A percentile compares a stretch with the other conserved stretches of the same genome.
phyloP scores from a whole-genome alignment of 2,797 vertebrate genomes.

The Garrulus glandarius region DNA sequence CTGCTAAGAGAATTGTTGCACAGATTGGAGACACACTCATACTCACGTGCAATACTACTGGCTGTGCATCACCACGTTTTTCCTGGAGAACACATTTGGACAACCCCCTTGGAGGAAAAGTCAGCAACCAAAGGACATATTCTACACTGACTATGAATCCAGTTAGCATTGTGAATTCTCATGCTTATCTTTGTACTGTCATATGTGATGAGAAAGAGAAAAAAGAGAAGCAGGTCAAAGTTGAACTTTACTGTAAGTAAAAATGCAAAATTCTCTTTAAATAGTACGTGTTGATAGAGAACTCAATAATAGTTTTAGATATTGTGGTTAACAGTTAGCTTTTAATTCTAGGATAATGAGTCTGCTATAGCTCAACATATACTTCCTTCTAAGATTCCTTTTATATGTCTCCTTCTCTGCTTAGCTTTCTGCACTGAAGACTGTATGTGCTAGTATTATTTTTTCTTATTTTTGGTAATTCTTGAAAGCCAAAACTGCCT shows the following conservation, averaged over 20 bases:
- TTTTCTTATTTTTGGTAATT: background rate
- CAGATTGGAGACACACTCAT: slow-evolving; percentile 71
- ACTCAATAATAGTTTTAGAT: background rate
- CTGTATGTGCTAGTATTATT: background rate
- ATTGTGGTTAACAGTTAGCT: background rate
- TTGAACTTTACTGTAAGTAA: slow-evolving; percentile 88
- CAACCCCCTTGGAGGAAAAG: slow-evolving; percentile 42
- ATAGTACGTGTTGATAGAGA: background rate
- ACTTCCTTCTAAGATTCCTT: background rate
- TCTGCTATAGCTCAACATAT: background rate
- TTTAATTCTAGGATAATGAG: background rate
- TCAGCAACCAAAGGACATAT: background rate
- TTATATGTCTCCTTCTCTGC: background rate
- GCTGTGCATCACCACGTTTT: slow-evolving; percentile 76
- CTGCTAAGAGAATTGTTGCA: slow-evolving; percentile 38
- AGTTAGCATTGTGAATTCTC: slow-evolving; percentile 71
- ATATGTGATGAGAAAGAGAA: slow-evolving; percentile 62
- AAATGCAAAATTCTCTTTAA: background rate
- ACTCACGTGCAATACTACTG: slow-evolving; percentile 77
- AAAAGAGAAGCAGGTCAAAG: slow-evolving; percentile 51
- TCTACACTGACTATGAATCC: slow-evolving; percentile 78
- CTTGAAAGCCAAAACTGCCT: background rate
- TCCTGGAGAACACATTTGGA: slow-evolving; percentile 80
- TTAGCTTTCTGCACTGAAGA: background rate
- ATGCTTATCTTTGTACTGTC: slow-evolving; percentile 81